phyloP scores from a whole-genome alignment of 2,113 vertebrate genomes.

The Vimba vimba region DNA sequence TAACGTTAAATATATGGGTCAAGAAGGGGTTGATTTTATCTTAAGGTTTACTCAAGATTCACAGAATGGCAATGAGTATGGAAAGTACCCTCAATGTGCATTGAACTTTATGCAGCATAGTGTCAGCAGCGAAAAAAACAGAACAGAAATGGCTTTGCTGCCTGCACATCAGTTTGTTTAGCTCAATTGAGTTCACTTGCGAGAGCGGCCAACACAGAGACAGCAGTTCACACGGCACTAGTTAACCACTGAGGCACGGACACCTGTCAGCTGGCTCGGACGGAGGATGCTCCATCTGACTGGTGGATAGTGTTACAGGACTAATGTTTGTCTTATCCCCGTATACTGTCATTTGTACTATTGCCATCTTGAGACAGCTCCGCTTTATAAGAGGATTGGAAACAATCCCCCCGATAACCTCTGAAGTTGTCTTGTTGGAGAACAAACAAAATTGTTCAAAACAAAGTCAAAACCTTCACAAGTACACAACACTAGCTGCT shows the following conservation, averaged over 20 bases:
- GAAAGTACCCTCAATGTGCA: conserved; percentile 8
- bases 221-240: background rate
- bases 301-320: background rate
- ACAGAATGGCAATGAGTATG: background rate
- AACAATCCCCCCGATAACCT: background rate
- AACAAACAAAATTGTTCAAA: background rate
- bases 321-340: conserved; percentile 19
- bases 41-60: background rate
- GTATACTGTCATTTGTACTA: background rate
- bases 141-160: background rate
- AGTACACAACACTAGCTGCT: background rate
- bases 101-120: conserved; percentile 32
- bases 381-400: conserved; percentile 30
- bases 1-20: background rate
- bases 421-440: conserved; percentile 28
- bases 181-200: conserved; percentile 37
- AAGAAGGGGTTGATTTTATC: too few species aligned
- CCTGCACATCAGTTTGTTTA: conserved; percentile 41
- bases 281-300: background rate
- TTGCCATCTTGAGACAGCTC: background rate
- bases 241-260: conserved; percentile 16
- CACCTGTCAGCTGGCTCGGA: conserved; percentile 19
- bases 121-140: background rate
- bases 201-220: conserved; percentile 22
- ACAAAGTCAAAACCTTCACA: background rate